Evolutionary conservation across 64 coral and sea anemone species (phyloP).

Genomic region (Montipora foliosa): DNA sequence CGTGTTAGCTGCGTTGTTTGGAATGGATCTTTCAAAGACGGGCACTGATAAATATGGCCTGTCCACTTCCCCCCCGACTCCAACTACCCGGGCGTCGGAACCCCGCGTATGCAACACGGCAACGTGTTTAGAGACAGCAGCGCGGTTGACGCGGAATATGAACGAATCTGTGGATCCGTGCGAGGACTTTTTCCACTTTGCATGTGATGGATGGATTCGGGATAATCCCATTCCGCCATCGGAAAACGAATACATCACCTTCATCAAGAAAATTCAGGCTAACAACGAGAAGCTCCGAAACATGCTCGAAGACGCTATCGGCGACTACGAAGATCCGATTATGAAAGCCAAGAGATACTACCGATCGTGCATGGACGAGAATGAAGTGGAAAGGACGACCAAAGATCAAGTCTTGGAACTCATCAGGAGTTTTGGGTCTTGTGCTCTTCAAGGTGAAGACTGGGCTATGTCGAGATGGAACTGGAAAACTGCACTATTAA

Average conservation of each 20-base stretch:
- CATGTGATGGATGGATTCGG: constrained; percentile 79
- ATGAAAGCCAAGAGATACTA: constrained; percentile 70
- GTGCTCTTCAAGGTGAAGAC: constrained; percentile 55
- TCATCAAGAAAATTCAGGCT: constrained; percentile 29
- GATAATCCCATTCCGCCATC: constrained; percentile 81
- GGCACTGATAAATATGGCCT: not conserved
- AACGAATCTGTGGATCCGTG: constrained; percentile 79
- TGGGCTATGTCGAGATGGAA: constrained; percentile 71
- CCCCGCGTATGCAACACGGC: constrained; percentile 23
- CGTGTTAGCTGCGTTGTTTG: constrained; percentile 44
- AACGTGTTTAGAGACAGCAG: constrained; percentile 57
- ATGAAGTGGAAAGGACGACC: constrained; percentile 77
- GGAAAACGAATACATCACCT: constrained; percentile 69
- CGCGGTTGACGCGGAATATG: constrained; percentile 58
- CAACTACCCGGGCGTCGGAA: not conserved
- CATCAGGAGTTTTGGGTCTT: constrained; percentile 58
- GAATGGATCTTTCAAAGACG: constrained; percentile 17
- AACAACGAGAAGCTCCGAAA: constrained; percentile 52
- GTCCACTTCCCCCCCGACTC: not conserved
- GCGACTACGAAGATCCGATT: constrained; percentile 29
- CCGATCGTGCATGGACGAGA: constrained; percentile 87
- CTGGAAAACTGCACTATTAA: constrained; percentile 42
- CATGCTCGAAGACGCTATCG: constrained; percentile 58
- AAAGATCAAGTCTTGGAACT: constrained; percentile 68
- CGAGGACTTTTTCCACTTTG: constrained; percentile 81